Evolutionary conservation across 2,888 invertebrate species (phyloP).

Genomic region (Cephus sareptanus): DNA sequence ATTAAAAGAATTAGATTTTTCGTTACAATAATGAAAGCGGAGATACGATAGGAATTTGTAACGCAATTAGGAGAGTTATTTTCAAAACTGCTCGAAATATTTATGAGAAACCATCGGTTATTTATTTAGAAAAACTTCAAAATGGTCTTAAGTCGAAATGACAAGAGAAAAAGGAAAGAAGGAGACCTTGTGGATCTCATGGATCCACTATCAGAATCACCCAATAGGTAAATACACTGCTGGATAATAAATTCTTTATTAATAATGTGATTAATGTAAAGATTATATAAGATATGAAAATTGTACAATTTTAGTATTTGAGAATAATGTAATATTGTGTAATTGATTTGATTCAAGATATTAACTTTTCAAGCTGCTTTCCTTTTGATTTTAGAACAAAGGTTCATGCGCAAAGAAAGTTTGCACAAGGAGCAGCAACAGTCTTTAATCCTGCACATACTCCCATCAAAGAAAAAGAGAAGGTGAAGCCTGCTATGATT

Average conservation of each 20-base stretch:
- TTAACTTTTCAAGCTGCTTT: slow-evolving; percentile 20
- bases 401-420: slow-evolving; percentile 88
- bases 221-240: slow-evolving; percentile 52
- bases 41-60: not conserved
- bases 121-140: slow-evolving; percentile 25
- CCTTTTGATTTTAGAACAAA: slow-evolving; percentile 71
- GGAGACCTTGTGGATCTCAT: slow-evolving; percentile 64
- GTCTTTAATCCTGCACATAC: slow-evolving; percentile 71
- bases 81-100: not conserved
- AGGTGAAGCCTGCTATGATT: slow-evolving; percentile 67
- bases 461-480: slow-evolving; percentile 73
- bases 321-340: slow-evolving; percentile 2
- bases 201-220: slow-evolving; percentile 59
- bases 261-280: not conserved
- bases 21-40: not conserved
- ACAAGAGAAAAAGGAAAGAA: slow-evolving; percentile 62
- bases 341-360: not conserved
- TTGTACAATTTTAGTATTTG: not conserved
- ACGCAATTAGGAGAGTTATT: not conserved
- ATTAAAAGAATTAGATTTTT: not conserved
- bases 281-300: not conserved
- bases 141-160: slow-evolving; percentile 63
- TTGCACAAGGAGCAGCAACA: slow-evolving; percentile 81
- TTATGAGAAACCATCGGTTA: slow-evolving; percentile 9
- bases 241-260: not conserved